Conservation (phyloP, 2,888 invertebrate genomes). For the Hetaerina titia region DNA sequence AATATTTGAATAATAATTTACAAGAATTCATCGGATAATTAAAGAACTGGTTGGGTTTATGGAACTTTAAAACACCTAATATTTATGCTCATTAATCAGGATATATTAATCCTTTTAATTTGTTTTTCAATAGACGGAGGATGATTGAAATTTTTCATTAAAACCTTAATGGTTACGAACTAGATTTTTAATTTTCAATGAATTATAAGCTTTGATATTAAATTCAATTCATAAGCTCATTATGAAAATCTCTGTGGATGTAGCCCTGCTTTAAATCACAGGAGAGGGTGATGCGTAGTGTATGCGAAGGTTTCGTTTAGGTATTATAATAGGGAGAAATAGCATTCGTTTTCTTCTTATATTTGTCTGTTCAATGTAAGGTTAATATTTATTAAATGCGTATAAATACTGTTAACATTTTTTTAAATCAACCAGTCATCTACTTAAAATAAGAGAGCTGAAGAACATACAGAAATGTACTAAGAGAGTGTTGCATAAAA, state of each 20-base stretch:
- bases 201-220: neutral
- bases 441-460: too few relatives aligned
- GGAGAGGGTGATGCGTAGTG: neutral
- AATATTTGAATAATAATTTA: too few relatives aligned
- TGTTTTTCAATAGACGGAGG: neutral
- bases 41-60: too few relatives aligned
- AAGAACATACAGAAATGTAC: too few relatives aligned
- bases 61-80: neutral
- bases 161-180: neutral
- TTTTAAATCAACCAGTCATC: too few relatives aligned
- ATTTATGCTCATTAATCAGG: neutral
- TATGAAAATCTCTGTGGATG: neutral
- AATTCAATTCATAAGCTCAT: neutral
- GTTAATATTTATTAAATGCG: too few relatives aligned
- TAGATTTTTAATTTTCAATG: neutral
- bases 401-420: too few relatives aligned
- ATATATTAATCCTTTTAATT: neutral
- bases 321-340: too few relatives aligned
- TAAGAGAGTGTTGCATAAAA: too few relatives aligned
- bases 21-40: too few relatives aligned
- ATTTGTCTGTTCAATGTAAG: too few relatives aligned
- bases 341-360: too few relatives aligned
- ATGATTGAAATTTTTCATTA: neutral
- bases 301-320: neutral
- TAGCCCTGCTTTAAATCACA: neutral